phyloP scores from a whole-genome alignment of 2,888 invertebrate species.

The Cephalotes varians region DNA sequence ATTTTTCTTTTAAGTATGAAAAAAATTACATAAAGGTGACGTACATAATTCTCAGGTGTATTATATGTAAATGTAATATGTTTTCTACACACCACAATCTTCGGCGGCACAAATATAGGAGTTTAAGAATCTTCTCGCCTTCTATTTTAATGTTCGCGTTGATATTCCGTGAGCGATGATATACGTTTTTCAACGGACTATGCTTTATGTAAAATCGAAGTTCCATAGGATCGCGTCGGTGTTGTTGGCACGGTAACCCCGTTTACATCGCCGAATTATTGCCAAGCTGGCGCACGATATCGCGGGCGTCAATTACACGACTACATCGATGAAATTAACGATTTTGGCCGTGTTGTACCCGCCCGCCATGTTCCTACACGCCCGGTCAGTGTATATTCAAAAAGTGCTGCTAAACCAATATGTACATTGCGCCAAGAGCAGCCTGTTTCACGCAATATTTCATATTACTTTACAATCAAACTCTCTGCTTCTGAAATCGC shows the following conservation, averaged over 20 bases:
- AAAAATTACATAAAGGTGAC: background rate
- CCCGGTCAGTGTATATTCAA: conserved; percentile 22
- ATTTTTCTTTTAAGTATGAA: background rate
- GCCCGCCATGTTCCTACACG: conserved; percentile 7
- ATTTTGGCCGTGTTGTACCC: conserved; percentile 55
- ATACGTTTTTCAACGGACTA: conserved; percentile 45
- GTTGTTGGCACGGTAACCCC: conserved; percentile 62
- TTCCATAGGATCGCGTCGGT: conserved; percentile 37
- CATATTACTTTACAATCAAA: conserved; percentile 51
- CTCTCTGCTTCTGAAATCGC: background rate
- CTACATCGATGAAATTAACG: conserved; percentile 72
- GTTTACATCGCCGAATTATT: conserved; percentile 71
- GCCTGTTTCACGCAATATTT: conserved; percentile 25
- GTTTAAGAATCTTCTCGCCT: conserved; percentile 10
- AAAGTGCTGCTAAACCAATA: conserved; percentile 43
- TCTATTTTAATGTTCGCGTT: conserved; percentile 47
- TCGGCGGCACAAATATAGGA: background rate
- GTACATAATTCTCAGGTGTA: background rate
- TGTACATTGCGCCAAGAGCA: conserved; percentile 41
- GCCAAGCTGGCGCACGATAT: conserved; percentile 70
- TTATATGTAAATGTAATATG: conserved; percentile 10
- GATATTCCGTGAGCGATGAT: conserved; percentile 60
- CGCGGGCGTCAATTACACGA: conserved; percentile 65
- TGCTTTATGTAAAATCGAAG: conserved; percentile 64
- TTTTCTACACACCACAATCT: background rate